Evolutionary conservation across 2,113 vertebrate genomes (phyloP).

Genomic region (Cyanoderma ruficeps): DNA sequence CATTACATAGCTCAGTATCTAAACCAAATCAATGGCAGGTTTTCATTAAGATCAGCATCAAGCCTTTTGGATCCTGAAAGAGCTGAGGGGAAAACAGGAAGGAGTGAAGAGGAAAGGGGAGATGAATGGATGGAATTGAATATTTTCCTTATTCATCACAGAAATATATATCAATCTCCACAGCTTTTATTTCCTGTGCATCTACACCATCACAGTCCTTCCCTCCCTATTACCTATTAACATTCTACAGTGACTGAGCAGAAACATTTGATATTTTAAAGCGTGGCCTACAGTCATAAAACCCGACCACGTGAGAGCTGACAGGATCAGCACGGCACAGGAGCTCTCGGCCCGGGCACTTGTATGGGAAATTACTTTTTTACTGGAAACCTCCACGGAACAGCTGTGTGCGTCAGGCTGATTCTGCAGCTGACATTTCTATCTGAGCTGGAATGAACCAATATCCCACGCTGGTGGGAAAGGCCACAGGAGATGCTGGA

Average conservation of each 20-base stretch:
- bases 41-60: conserved; percentile 19
- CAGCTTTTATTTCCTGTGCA: neutral
- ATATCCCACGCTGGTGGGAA: conserved; percentile 55
- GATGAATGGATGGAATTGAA: neutral
- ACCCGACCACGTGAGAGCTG: conserved; percentile 10
- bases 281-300: conserved; percentile 37
- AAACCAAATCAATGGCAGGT: neutral
- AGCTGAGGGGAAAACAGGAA: neutral
- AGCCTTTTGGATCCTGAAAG: neutral
- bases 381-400: conserved; percentile 53
- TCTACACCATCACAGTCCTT: neutral
- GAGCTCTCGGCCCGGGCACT: neutral
- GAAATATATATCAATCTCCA: neutral
- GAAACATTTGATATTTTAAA: conserved; percentile 55
- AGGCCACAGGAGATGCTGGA: conserved; percentile 62
- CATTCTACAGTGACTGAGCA: neutral
- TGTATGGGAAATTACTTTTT: conserved; percentile 64
- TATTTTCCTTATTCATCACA: neutral
- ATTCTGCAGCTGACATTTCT: conserved; percentile 66
- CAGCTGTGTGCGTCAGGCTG: conserved; percentile 47
- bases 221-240: neutral
- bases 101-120: neutral
- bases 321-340: neutral
- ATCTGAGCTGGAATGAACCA: conserved; percentile 60
- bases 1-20: neutral